Conservation (phyloP, 2,888 invertebrate genomes). For the Eurois occulta region DNA sequence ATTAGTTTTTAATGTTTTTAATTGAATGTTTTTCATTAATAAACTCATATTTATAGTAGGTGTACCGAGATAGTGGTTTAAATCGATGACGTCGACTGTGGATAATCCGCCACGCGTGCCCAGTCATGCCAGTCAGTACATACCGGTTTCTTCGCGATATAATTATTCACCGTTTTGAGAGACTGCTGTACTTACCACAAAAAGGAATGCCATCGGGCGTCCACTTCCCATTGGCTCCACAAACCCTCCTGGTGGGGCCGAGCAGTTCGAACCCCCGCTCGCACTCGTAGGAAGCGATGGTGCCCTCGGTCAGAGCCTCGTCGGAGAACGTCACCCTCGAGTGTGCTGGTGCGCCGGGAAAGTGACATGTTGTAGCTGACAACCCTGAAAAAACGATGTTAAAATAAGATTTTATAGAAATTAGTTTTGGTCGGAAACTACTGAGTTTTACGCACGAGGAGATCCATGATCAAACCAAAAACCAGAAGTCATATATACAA, state of each 20-base stretch:
- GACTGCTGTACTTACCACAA: constrained; percentile 93
- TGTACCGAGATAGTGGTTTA: neutral
- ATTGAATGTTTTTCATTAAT: neutral
- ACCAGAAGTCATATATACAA: neutral
- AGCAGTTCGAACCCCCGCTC: constrained; percentile 97
- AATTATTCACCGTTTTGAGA: neutral
- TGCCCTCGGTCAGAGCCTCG: constrained; percentile 90
- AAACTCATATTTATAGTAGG: neutral
- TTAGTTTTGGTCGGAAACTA: neutral
- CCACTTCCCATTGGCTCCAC: constrained; percentile 94
- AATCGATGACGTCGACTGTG: neutral
- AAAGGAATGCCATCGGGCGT: constrained; percentile 97
- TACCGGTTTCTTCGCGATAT: neutral
- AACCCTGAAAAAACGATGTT: constrained; percentile 70
- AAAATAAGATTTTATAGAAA: neutral
- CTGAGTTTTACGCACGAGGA: neutral
- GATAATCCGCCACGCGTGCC: neutral
- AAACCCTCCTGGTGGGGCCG: constrained; percentile 95
- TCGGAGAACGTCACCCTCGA: constrained; percentile 94
- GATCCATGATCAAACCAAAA: neutral
- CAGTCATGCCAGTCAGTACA: neutral
- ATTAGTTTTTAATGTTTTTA: neutral
- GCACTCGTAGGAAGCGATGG: constrained; percentile 95
- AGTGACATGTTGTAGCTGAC: constrained; percentile 91
- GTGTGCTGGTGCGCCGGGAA: constrained; percentile 98